Base-by-base conservation (phyloP, 2,888 invertebrate genomes). In the Lissocephala sabroskyi region DNA sequence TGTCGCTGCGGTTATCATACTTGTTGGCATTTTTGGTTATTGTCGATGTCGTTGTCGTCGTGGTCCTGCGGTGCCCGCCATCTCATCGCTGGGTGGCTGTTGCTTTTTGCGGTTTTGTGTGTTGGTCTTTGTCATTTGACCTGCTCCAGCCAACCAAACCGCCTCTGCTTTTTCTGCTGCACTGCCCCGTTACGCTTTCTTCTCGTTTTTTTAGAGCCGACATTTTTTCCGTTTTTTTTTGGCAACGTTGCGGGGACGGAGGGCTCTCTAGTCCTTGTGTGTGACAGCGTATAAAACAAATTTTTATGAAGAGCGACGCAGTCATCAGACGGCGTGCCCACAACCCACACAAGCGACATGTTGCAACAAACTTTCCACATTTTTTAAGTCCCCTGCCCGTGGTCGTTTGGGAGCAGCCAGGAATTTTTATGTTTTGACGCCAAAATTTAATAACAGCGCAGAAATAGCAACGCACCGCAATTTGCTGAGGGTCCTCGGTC, bases 231-330 rank as follows among this genome's bases (percentile, higher is more conserved):
- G n/a, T n/a, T 33, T 32, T 32, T 33, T 33, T 33, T 33, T 35
- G 14, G n/a, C n/a, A n/a, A n/a, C n/a, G n/a, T n/a, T n/a, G n/a
- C n/a, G n/a, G n/a, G 23, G 23, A 23, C 23, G 3, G 4, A 7
- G 7, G 23, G 3, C 7, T 5, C 7, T 23, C 17, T 35, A 35
- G 14, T 35, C 10, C 2, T 37, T 52, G 58, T 52, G 32, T 52
- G 19, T 53, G 59, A 61, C 64, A 57, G 77, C 65, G 56, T 60
- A 77, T 77, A 77, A 77, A 74, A 70, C 77, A 77, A 77, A 65
- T 77, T 73, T 77, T 68, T 73, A 76, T 76, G 65, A 68, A 76
- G 68, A 64, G 55, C 57, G 26, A 51, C 42, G 55, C 47, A 59
- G 55, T 55, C 49, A 49, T 49, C 55, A 45, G 50, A 50, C 42